phyloP scores from a whole-genome alignment of 2,113 vertebrate species.

The Struthidea cinerea region DNA sequence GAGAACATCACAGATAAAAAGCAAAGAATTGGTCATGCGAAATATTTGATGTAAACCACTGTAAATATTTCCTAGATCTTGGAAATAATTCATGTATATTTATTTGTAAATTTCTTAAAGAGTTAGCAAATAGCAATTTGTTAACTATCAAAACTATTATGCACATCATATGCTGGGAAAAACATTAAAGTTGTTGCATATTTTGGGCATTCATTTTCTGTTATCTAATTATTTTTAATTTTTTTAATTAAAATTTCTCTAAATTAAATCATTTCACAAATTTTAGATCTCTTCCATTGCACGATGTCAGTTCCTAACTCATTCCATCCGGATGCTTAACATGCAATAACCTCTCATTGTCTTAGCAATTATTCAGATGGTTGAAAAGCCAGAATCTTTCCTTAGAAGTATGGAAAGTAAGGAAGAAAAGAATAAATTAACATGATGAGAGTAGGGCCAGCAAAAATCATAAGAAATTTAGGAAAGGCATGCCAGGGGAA shows the following conservation, averaged over 20 bases:
- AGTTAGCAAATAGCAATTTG: neutral
- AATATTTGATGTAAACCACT: neutral
- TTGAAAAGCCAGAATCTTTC: neutral
- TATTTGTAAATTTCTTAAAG: neutral
- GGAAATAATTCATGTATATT: neutral
- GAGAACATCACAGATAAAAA: neutral
- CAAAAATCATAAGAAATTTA: neutral
- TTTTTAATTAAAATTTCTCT: neutral
- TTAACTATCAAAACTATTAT: neutral
- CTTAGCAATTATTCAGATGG: neutral
- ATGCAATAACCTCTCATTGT: neutral
- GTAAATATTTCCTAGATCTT: neutral
- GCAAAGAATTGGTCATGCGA: neutral
- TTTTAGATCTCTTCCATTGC: neutral
- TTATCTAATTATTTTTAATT: neutral
- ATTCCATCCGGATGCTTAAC: neutral
- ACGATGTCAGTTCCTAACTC: accelerated
- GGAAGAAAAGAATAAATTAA: neutral
- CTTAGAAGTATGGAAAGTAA: neutral
- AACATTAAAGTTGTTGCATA: neutral
- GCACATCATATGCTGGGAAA: neutral
- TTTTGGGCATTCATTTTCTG: neutral
- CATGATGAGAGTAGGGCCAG: neutral
- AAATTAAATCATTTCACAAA: neutral
- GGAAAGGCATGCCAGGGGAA: neutral